Evolutionary conservation across 2,113 vertebrate species (phyloP), one percentile per base, ranked within the genome.

Genomic region (Cynoglossus semilaevis): DNA sequence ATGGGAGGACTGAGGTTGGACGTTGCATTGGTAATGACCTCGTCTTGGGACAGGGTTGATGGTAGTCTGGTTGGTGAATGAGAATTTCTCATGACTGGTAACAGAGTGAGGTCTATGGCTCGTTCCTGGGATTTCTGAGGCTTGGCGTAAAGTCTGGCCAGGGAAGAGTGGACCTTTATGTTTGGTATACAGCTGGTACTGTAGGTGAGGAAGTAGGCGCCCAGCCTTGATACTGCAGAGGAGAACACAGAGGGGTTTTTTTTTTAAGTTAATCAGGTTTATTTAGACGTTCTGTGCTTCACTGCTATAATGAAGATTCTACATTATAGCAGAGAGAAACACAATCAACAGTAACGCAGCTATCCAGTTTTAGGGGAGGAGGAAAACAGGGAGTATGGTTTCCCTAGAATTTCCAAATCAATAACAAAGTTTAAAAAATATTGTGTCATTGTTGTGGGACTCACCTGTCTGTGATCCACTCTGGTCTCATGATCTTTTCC

Each of bases 391-490:
- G n/a, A n/a, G n/a, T n/a, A n/a, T n/a, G n/a, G n/a, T n/a, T n/a
- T n/a, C n/a, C n/a, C n/a, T n/a, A n/a, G n/a, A n/a, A n/a, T n/a
- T n/a, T n/a, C n/a, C n/a, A n/a, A n/a, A n/a, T n/a, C n/a, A n/a
- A n/a, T n/a, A n/a, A n/a, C n/a, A n/a, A n/a, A n/a, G n/a, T n/a
- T n/a, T n/a, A n/a, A n/a, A n/a, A n/a, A n/a, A n/a, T n/a, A n/a
- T n/a, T n/a, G n/a, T n/a, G n/a, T n/a, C n/a, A n/a, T 29, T 29
- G 53, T 19, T 4, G 19, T 40, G 10, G 56, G 9, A 67, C 80
- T 73, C 70, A 98, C 97, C 97, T 98, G 86, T 99, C 96, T 67
- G 94, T 88, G 63, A 99, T 97, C 97, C 97, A 99, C 58, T 94
- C 92, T 5, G 97, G 96, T 19, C 92, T 89, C 57, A 99, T 94